Base-by-base conservation (phyloP, 1,140 invertebrate genomes). In the Aphidius ervi region DNA sequence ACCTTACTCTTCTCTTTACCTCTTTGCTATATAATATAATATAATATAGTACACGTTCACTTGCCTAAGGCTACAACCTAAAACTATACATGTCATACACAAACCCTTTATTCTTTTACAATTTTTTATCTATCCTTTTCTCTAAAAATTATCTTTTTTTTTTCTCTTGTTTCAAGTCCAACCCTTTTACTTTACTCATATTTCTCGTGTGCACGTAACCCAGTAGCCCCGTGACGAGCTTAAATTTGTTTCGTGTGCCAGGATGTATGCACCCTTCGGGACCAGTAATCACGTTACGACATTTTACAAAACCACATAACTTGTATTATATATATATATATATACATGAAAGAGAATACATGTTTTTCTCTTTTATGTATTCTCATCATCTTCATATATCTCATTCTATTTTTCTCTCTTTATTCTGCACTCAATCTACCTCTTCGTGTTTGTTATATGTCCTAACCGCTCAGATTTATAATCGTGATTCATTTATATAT, bases 251-350 rank as follows among this genome's bases (percentile, higher is more conserved):
- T 62, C 55, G 55, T 53, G 41, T 39, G 46, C 9, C 5, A 45
- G 40, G 37, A 55, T 57, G 52, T 57, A 57, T 57, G 55, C 55
- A 62, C 46, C 60, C 60, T 62, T 62, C 60, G 60, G 55, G 55
- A 62, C 47, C 60, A 62, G 60, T 57, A 43, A 57, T 55, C 55
- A 41, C 54, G 48, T 62, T 62, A 62, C 60, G 54, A 56, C 58
- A 56, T 56, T 46, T 39, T 8, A 31, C 56, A 39, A 6, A 62
- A 50, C 60, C 59, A 61, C 46, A 56, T 61, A 57, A 55, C 60
- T 55, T 47, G 2, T 31, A 31, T 31, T 31, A 31, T 31, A 31
- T 31, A 31, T 31, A 31, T 31, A 31, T 31, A 31, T 31, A 31
- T 31, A 31, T 31, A 1, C 16, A 16, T 31, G 4, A 31, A 31